These are phyloP conservation scores for Argyra leucocephala DNA, from an alignment of 2,888 invertebrate genomes.

Conservation along the genomic window DNA sequence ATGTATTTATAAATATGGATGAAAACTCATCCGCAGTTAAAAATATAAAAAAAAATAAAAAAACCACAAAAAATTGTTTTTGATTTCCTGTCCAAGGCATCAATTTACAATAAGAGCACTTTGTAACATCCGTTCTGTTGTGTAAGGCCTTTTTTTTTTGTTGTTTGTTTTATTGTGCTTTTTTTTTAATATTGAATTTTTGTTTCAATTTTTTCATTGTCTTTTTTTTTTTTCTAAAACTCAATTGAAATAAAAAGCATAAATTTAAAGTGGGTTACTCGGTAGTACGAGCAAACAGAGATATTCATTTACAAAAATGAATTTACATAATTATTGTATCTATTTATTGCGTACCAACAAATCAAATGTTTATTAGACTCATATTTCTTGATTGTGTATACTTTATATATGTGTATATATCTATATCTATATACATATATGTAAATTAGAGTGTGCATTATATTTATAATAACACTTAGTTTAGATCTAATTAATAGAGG, in stretches of 20 bases:
- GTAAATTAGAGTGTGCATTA: too few species aligned
- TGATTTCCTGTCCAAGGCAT: slow-evolving; percentile 18
- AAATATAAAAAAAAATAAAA: background rate
- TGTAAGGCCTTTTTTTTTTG: slow-evolving; percentile 7
- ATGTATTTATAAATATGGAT: too few species aligned
- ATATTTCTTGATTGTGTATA: too few species aligned
- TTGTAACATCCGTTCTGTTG: slow-evolving; percentile 17
- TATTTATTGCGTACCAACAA: too few species aligned
- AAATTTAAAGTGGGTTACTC: slow-evolving; percentile 6
- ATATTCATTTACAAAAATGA: too few species aligned
- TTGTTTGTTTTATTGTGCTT: background rate
- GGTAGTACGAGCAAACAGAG: background rate
- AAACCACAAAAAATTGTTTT: background rate
- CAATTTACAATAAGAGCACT: slow-evolving; percentile 14
- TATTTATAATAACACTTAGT: too few species aligned
- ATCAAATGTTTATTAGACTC: too few species aligned
- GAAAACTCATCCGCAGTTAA: too few species aligned
- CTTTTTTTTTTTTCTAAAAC: background rate
- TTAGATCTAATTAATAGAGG: too few species aligned
- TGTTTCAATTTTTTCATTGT: background rate
- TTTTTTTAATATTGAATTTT: background rate
- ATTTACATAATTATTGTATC: too few species aligned
- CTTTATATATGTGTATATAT: too few species aligned
- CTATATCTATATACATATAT: too few species aligned
- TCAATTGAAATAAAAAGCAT: background rate